Evolutionary conservation across 2,113 vertebrate species (phyloP), one percentile per base, ranked within the genome.

Genomic region (Menidia beryllina): DNA sequence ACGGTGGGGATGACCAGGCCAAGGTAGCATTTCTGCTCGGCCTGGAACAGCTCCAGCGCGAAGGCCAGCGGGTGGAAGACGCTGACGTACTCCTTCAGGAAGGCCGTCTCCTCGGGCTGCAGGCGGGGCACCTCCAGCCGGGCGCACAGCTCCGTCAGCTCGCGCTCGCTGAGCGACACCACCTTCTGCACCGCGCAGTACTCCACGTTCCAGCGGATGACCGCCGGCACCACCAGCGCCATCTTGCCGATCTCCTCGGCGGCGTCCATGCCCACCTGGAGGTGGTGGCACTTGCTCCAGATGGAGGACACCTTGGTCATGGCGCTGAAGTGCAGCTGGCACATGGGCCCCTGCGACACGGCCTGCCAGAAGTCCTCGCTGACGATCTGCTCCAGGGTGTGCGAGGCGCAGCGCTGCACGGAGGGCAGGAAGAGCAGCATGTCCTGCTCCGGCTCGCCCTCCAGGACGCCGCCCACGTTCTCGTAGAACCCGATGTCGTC

Each of bases 1-100:
- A 93, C 69, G 0, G 91, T 93, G 0, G 92, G 92, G 64, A 93
- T 91, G 74, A 93, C 89, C 25, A 93, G 77, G 8, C 92, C 92
- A 57, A 93, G 69, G 79, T 91, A 93, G 15, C 92, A 92, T 41
- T 92, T 92, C 79, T 93, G 89, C 76, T 93, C 92, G 0, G 89
- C 91, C 36, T 93, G 92, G 74, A 93, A 86, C 39, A 93, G 91
- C 65, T 92, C 91, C 4, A 93, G 86, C 2, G 92, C 89, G 65
- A 93, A 92, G 1, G 91, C 89, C 0, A 93, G 88, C 10, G 92
- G 92, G 72, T 93, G 91, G 60, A 93, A 91, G 3, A 91, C 91
- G 0, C 79, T 73, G 2, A 83, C 86, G 3, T 93, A 93, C 24
- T 93, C 92, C n/a, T 87, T 90, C 4, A 93, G 81, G 82, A 92